Evolutionary conservation across 1,140 invertebrate species (phyloP).

Genomic region (Zeugodacus cucurbitae): DNA sequence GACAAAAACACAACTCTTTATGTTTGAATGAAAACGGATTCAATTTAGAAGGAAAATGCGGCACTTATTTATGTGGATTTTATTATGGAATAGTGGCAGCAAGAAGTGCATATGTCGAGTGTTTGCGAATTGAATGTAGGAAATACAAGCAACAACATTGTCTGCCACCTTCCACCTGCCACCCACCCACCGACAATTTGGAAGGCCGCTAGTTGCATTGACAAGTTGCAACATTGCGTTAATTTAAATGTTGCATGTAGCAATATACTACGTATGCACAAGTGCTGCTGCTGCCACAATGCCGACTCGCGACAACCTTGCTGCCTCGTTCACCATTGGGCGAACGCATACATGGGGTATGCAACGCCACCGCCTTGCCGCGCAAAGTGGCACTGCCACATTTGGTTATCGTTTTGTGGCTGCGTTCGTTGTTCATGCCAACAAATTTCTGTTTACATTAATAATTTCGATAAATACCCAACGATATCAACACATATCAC

Average conservation of each 20-base stretch:
- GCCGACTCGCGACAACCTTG: neutral
- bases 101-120: neutral
- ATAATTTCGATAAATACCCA: neutral
- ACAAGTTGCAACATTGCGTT: constrained; percentile 32
- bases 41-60: neutral
- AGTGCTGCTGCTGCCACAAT: neutral
- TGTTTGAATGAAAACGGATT: neutral
- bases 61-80: neutral
- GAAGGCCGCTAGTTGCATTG: neutral
- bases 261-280: neutral
- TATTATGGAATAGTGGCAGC: neutral
- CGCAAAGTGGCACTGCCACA: neutral
- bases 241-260: constrained; percentile 34
- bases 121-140: neutral
- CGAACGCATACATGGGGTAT: neutral
- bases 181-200: neutral
- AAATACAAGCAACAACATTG: neutral
- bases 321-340: neutral
- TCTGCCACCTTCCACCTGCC: neutral
- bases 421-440: neutral
- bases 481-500: neutral
- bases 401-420: neutral
- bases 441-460: neutral
- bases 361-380: neutral
- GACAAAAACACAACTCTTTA: constrained; percentile 38